Base-by-base conservation (phyloP, 2,888 invertebrate genomes). In the Dysmachus trigonus region DNA sequence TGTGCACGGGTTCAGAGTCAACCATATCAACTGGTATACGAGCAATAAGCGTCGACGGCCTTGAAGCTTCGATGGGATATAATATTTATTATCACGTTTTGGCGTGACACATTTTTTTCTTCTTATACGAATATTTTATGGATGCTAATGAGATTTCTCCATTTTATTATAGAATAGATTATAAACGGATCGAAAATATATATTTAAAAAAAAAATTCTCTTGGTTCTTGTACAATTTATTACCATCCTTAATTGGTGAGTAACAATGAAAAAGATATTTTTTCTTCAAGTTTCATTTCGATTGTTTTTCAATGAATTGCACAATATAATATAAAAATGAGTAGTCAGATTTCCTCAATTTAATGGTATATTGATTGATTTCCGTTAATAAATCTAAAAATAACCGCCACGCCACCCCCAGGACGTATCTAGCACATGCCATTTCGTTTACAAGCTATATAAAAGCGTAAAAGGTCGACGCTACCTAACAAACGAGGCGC, bases 51-150 rank as follows among this genome's bases (percentile, higher is more conserved):
- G 76, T 76, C 41, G 76, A 76, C 76, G 76, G 76, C 76, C 76
- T 76, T 76, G 76, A 76, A 38, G 31, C 41, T 35, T 27, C 22
- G 38, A 76, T 76, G 76, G 13, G 35, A n/a, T 76, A 27, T 47
- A 41, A 41, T 13, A n/a, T 47, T 1, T 76, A 76, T 76, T 76
- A 76, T 76, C 76, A 76, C 35, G 41, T 22, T 38, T 22, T 76
- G 35, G 35, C 41, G 76, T 76, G 76, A 41, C 76, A 76, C 38
- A 41, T 76, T 27, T 76, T 76, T 76, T 76, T 76, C 27, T n/a
- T 27, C 2, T 76, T 41, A 27, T 76, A 27, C 41, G 41, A 47
- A 47, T 22, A 35, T 27, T 8, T 76, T 38, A 8, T 38, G 22
- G n/a, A 47, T 47, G 47, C 18, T 5, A 47, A 47, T 47, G 47